Percentiles rank a stretch among this genome's conserved stretches.
Conservation (phyloP, 2,888 invertebrate species). For the Folsomia candida region DNA sequence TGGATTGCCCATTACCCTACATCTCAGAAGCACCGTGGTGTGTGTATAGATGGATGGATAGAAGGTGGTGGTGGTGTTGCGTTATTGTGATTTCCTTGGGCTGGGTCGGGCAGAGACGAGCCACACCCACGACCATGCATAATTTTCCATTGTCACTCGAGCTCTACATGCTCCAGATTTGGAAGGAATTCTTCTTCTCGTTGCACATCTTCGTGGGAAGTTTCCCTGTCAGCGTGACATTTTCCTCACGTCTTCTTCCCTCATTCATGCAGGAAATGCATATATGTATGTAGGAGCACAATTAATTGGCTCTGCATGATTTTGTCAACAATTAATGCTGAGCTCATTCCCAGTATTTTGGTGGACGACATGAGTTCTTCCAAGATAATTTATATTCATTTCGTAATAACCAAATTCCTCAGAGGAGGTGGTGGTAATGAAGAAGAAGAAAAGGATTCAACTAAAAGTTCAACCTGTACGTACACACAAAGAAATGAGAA, state of each 20-base stretch:
- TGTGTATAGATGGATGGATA: too few relatives aligned
- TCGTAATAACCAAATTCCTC: too few relatives aligned
- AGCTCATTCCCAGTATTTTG: not conserved
- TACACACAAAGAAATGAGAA: not conserved
- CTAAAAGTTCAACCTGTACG: too few relatives aligned
- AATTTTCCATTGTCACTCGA: not conserved
- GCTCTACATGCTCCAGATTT: not conserved
- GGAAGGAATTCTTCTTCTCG: not conserved
- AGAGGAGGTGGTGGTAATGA: too few relatives aligned
- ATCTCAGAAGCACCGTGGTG: not conserved
- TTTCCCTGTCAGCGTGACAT: not conserved
- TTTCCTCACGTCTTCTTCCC: not conserved
- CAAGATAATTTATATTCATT: too few relatives aligned
- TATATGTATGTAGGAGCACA: not conserved
- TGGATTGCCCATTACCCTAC: not conserved
- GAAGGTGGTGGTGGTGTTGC: too few relatives aligned
- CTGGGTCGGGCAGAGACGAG: not conserved
- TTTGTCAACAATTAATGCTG: not conserved
- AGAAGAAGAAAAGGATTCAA: too few relatives aligned
- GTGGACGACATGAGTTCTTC: too few relatives aligned
- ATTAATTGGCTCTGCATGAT: not conserved
- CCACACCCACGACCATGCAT: not conserved
- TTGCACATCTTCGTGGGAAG: not conserved
- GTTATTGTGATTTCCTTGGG: not conserved
- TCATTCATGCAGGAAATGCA: not conserved